phyloP scores from a whole-genome alignment of 2,113 vertebrate genomes.

The Ptyas mucosa region DNA sequence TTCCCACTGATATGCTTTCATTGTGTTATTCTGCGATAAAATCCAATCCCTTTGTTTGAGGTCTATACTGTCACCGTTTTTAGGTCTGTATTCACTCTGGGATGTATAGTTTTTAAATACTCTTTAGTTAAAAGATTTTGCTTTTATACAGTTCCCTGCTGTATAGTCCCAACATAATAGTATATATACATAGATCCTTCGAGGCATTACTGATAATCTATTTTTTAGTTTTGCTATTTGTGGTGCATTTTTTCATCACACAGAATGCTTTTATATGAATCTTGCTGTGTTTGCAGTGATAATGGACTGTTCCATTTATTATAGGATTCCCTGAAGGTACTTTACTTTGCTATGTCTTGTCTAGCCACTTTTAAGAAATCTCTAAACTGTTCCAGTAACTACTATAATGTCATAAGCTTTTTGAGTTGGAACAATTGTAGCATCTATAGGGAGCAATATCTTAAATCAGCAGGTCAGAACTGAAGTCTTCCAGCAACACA shows the following conservation, averaged over 20 bases:
- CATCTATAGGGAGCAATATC: background rate
- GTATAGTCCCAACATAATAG: background rate
- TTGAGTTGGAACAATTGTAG: background rate
- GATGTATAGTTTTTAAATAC: background rate
- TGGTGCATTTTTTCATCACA: background rate
- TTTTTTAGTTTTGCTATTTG: slow-evolving; percentile 7
- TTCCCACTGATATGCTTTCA: background rate
- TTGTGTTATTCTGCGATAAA: background rate
- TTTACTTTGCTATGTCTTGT: background rate
- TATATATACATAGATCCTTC: background rate
- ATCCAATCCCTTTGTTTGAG: background rate
- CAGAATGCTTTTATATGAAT: background rate
- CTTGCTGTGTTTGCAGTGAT: background rate
- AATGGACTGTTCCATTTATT: slow-evolving; percentile 2
- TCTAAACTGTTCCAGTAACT: background rate
- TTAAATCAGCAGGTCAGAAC: background rate
- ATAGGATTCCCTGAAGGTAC: background rate
- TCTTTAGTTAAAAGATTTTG: background rate
- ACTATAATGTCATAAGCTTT: background rate
- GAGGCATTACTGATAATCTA: background rate
- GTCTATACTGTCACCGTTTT: background rate
- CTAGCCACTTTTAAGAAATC: background rate
- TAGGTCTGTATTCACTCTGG: background rate
- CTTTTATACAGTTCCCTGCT: background rate
- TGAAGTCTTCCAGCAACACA: background rate